Evolutionary conservation across 1,140 invertebrate species (phyloP), one percentile per base, ranked within the genome.

Genomic region (Diuraphis noxia): DNA sequence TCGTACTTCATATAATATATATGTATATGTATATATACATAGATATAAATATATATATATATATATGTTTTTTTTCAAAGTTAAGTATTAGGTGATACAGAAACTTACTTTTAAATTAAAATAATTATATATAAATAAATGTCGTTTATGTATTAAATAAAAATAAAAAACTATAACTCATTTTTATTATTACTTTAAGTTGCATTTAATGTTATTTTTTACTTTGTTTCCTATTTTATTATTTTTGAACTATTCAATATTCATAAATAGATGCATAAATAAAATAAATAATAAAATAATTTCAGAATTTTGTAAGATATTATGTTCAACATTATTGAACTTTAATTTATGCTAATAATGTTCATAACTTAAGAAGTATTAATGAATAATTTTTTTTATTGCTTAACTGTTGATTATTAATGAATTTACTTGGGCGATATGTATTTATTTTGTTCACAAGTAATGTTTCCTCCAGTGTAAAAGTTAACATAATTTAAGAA

Each of bases 81-180:
- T 79, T 77, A 90, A 90, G 72, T 91, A 91, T 91, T 90, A 91
- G 43, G 36, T 81, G 25, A 91, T 91, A 91, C 43, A 91, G 34
- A 91, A 91, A 82, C n/a, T 91, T 91, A 82, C 77, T 90, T 46
- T 90, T 81, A 90, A 90, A 81, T 91, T 79, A 56, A 90, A 90
- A 79, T 90, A 90, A 90, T 90, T 90, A 90, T 90, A 90, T 90
- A 79, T 90, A 90, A 81, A 91, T 91, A 91, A 91, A 52, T 91
- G 88, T 89, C 41, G 41, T 91, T 46, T 91, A 91, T 91, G 72
- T 81, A 91, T 49, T 91, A 90, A 90, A 82, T 25, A 82, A 81
- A 79, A 91, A 91, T 36, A 52, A 91, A 79, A 91, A 91, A 49
- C 77, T 79, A 91, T 91, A 91, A 91, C 77, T 91, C 77, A 46